Conservation (phyloP, 2,797 vertebrate species). For the Trachops cirrhosus region DNA sequence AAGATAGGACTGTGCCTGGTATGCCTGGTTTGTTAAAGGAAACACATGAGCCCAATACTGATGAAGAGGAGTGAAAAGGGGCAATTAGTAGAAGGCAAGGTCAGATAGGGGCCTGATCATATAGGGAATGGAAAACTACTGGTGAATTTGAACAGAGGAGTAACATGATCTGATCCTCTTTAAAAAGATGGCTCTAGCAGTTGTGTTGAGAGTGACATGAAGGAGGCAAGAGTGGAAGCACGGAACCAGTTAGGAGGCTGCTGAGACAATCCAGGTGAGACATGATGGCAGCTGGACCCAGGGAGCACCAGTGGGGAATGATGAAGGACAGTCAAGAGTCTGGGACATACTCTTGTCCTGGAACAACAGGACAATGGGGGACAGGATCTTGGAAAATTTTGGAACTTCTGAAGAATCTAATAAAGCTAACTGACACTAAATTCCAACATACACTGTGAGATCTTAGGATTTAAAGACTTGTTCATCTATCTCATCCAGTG, state of each 20-base stretch:
- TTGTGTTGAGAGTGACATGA: not conserved
- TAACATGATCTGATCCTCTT: not conserved
- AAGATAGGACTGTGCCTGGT: not conserved
- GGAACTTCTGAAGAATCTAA: constrained; percentile 15
- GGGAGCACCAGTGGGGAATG: not conserved
- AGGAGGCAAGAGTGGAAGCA: not conserved
- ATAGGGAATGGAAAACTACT: not conserved
- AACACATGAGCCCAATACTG: not conserved
- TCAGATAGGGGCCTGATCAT: not conserved
- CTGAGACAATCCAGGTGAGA: not conserved
- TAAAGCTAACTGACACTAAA: not conserved
- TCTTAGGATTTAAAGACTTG: not conserved
- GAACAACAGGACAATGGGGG: not conserved
- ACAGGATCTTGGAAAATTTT: not conserved
- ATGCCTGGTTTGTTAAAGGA: not conserved
- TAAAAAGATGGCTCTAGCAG: not conserved
- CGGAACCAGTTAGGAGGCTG: not conserved
- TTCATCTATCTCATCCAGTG: not conserved
- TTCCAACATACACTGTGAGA: not conserved
- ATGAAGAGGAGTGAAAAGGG: not conserved
- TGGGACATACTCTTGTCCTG: not conserved
- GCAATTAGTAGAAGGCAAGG: not conserved
- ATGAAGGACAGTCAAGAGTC: not conserved
- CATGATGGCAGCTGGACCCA: not conserved
- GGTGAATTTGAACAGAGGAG: not conserved